These are phyloP conservation scores for Cryptotermes secundus DNA, from an alignment of 1,140 invertebrate genomes.

Conservation along the genomic window DNA sequence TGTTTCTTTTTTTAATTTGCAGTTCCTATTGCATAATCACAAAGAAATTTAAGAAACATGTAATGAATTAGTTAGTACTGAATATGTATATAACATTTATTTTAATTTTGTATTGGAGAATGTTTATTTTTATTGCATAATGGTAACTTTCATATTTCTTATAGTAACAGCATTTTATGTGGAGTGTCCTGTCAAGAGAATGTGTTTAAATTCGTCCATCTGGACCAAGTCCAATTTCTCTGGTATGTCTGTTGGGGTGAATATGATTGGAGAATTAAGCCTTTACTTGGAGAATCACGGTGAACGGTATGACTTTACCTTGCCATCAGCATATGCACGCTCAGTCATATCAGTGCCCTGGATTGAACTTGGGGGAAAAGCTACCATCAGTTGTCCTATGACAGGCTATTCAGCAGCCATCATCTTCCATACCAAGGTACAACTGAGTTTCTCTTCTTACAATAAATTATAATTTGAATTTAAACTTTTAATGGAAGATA, in stretches of 20 bases:
- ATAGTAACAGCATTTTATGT: constrained; percentile 64
- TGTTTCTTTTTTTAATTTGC: no score
- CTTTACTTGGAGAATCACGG: constrained; percentile 52
- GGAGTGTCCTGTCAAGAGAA: constrained; percentile 56
- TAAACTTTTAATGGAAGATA: no score
- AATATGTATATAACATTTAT: no score
- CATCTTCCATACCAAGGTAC: constrained; percentile 55
- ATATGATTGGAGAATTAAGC: constrained; percentile 45
- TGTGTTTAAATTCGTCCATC: constrained; percentile 61
- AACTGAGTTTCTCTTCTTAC: no score
- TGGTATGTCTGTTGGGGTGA: constrained; percentile 58
- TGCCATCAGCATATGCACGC: constrained; percentile 62
- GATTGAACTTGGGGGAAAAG: constrained; percentile 62
- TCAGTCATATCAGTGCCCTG: constrained; percentile 63
- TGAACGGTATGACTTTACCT: constrained; percentile 59
- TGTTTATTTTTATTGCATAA: constrained; percentile 16
- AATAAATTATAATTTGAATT: no score
- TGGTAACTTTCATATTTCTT: constrained; percentile 29
- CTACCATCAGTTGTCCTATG: constrained; percentile 57
- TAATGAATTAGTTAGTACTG: no score
- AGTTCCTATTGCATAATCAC: no score
- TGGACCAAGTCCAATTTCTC: constrained; percentile 69
- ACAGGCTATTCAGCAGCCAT: constrained; percentile 57
- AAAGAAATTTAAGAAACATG: no score
- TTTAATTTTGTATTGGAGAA: no score